A percentile compares a stretch with the other conserved stretches of the same genome.
phyloP scores from a whole-genome alignment of 2,113 vertebrate species.

The Genyomyrus donnyi region DNA sequence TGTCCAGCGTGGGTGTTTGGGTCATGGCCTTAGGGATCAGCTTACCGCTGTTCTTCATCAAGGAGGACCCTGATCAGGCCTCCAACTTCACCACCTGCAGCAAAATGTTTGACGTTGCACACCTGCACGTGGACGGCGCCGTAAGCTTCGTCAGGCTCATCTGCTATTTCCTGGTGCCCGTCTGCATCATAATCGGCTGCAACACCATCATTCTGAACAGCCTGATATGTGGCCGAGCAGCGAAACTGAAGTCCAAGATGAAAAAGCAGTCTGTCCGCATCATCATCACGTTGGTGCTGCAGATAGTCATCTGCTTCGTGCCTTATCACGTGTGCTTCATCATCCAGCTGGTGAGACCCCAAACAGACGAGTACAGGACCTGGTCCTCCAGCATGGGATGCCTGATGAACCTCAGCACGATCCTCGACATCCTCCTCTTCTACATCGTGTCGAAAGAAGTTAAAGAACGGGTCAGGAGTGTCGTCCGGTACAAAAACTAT shows the following conservation, averaged over 20 bases:
- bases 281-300: conserved; percentile 79
- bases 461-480: conserved; percentile 88
- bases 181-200: conserved; percentile 85
- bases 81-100: conserved; percentile 75
- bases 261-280: conserved; percentile 91
- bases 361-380: conserved; percentile 49
- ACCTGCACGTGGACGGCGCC: conserved; percentile 63
- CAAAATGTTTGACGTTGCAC: conserved; percentile 79
- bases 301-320: conserved; percentile 83
- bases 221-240: conserved; percentile 75
- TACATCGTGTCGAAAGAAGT: conserved; percentile 96
- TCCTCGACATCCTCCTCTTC: conserved; percentile 85
- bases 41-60: conserved; percentile 65
- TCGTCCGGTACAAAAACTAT: conserved; percentile 90
- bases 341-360: conserved; percentile 61
- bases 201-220: conserved; percentile 80
- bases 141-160: conserved; percentile 73
- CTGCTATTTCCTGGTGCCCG: conserved; percentile 83
- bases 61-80: conserved; percentile 64
- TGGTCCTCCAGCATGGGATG: conserved; percentile 83
- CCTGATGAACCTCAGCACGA: conserved; percentile 89
- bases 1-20: conserved; percentile 74
- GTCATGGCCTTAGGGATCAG: conserved; percentile 76
- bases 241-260: conserved; percentile 85
- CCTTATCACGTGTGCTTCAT: conserved; percentile 82